phyloP scores from a whole-genome alignment of 2,888 invertebrate genomes.

The Crossocerus cetratus region DNA sequence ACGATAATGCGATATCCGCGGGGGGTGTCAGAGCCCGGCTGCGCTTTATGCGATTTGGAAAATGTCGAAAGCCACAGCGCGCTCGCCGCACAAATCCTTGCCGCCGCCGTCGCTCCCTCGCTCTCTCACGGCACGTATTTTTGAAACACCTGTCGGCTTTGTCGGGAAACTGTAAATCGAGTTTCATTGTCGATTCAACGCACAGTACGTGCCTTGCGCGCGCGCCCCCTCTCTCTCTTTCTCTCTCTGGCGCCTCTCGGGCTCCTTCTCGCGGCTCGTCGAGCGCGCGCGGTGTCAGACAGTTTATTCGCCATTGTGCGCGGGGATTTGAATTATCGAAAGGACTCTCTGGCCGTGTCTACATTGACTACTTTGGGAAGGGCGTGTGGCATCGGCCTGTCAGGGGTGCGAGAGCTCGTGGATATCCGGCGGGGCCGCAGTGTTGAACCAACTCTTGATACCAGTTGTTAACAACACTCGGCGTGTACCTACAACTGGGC shows the following conservation, averaged over 20 bases:
- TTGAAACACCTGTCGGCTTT: conserved; percentile 41
- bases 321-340: neutral
- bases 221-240: no score
- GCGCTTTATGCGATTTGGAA: conserved; percentile 21
- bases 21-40: conserved; percentile 1
- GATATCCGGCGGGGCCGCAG: conserved; percentile 48
- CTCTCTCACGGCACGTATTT: conserved; percentile 38
- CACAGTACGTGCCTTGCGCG: conserved; percentile 3
- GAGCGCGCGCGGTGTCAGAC: conserved; percentile 3
- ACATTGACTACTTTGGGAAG: conserved; percentile 25
- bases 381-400: conserved; percentile 35
- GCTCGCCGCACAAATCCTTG: neutral
- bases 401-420: conserved; percentile 54
- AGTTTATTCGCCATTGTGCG: neutral
- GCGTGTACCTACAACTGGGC: conserved; percentile 42
- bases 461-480: conserved; percentile 60
- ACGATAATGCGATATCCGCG: conserved; percentile 16
- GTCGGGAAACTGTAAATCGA: conserved; percentile 44
- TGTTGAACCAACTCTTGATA: conserved; percentile 61
- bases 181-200: conserved; percentile 50
- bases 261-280: neutral
- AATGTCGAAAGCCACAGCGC: conserved; percentile 18
- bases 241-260: no score
- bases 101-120: neutral
- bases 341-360: conserved; percentile 4